Evolutionary conservation across 2,888 invertebrate species (phyloP).

Genomic region (Lepidonotus clava): DNA sequence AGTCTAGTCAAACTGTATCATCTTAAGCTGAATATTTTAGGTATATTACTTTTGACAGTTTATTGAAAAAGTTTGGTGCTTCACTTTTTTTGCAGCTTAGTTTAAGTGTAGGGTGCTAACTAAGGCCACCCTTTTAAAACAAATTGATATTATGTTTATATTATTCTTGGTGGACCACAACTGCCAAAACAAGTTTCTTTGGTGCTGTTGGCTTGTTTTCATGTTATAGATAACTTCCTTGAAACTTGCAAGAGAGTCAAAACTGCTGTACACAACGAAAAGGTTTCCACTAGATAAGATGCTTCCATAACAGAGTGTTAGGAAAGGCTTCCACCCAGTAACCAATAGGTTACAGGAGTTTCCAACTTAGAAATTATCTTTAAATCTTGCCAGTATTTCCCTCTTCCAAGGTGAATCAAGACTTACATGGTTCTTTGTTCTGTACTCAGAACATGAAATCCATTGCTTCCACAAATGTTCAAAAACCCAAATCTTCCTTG

Average conservation of each 20-base stretch:
- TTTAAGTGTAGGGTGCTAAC: neutral
- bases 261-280: conserved; percentile 20
- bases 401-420: neutral
- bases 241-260: neutral
- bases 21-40: neutral
- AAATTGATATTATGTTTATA: neutral
- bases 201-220: neutral
- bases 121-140: neutral
- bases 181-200: neutral
- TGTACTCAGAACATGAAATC: neutral
- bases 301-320: neutral
- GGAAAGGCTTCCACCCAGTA: neutral
- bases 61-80: neutral
- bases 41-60: neutral
- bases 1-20: neutral
- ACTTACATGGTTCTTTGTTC: neutral
- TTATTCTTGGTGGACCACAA: neutral
- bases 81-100: conserved; percentile 34
- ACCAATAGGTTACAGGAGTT: neutral
- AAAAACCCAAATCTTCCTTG: neutral
- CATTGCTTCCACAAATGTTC: neutral
- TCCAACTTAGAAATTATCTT: neutral
- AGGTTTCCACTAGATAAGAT: neutral
- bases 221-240: neutral
- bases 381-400: conserved; percentile 38